These are phyloP conservation scores for Lasioglossum vierecki DNA, from an alignment of 2,888 invertebrate species.

Conservation along the genomic window DNA sequence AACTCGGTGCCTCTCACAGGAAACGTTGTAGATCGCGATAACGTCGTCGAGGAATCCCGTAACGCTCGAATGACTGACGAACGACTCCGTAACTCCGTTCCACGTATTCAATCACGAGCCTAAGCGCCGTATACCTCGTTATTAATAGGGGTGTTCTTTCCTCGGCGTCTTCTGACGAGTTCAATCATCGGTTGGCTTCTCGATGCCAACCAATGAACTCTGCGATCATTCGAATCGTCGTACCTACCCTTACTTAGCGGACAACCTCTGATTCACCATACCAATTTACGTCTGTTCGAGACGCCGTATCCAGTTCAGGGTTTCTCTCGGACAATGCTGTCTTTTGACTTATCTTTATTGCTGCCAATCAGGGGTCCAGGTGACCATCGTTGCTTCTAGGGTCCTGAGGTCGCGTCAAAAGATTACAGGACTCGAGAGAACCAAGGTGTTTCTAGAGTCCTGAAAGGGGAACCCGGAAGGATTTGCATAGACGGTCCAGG, in stretches of 20 bases:
- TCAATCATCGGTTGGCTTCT: background rate
- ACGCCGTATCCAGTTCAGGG: too few relatives aligned
- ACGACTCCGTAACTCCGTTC: slow-evolving; percentile 2
- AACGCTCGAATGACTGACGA: slow-evolving; percentile 10
- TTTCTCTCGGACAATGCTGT: background rate
- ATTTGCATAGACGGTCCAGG: slow-evolving; percentile 66
- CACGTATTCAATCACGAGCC: slow-evolving; percentile 5
- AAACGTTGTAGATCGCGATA: slow-evolving; percentile 4
- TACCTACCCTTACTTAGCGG: too few relatives aligned
- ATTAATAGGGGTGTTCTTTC: slow-evolving; percentile 4
- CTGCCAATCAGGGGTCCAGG: background rate
- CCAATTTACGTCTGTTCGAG: too few relatives aligned
- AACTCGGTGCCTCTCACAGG: background rate
- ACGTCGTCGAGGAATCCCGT: slow-evolving; percentile 6
- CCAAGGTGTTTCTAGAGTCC: slow-evolving; percentile 16
- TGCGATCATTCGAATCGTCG: too few relatives aligned
- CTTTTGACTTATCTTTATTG: background rate
- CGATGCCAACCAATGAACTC: too few relatives aligned
- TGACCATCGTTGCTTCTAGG: background rate
- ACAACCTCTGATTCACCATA: too few relatives aligned
- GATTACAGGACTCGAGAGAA: slow-evolving; percentile 25
- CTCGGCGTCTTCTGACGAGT: background rate
- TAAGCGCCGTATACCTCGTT: background rate
- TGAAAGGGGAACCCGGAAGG: slow-evolving; percentile 11
- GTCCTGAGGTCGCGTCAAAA: background rate